Base-by-base conservation (phyloP, 2,797 vertebrate species). In the Oceanodroma leucorhoa region DNA sequence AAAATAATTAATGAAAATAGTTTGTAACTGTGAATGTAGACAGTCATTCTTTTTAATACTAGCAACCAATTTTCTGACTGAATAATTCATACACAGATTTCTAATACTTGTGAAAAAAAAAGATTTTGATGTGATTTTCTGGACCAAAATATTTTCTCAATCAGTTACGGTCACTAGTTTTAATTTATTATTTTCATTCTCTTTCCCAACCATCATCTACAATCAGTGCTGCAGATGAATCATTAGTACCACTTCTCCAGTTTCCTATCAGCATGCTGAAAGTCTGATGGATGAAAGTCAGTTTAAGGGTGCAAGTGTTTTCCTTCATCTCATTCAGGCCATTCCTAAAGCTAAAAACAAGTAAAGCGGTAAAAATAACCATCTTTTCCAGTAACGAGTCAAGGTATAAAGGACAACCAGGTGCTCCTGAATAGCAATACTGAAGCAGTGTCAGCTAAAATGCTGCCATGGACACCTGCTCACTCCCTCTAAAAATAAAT, bases 401-500 rank as follows among this genome's bases (percentile, higher is more conserved):
- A 79, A 58, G 60, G 51, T 20, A 40, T 1, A 73, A 78, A 30
- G 40, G 90, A 27, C 40, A 76, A 76, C 30, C 2, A 41, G 73
- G 32, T 32, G 64, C 32, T 91, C 70, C 72, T 73, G 72, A 36
- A 38, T 6, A 76, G 72, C 73, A 82, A 34, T 60, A 51, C n/a
- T 55, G 62, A 62, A 79, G 89, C 60, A 53, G 40, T 34, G 77
- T 87, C 95, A 95, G 94, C 85, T 87, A 82, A 94, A 97, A 90
- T 17, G 55, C 87, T 94, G 58, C 70, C 70, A 62, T 1, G 40
- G 67, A 84, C 95, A 96, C 91, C 89, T 93, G 87, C 87, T 95
- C 58, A 23, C 40, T 86, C 85, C 17, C 54, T 93, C 89, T 95
- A 90, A 94, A 96, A 95, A 91, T 81, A 96, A 82, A 84, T 46